Percentiles rank a stretch among this genome's conserved stretches.
These are phyloP conservation scores for Plutomurus gul DNA, from an alignment of 1,140 invertebrate species.

Conservation along the genomic window DNA sequence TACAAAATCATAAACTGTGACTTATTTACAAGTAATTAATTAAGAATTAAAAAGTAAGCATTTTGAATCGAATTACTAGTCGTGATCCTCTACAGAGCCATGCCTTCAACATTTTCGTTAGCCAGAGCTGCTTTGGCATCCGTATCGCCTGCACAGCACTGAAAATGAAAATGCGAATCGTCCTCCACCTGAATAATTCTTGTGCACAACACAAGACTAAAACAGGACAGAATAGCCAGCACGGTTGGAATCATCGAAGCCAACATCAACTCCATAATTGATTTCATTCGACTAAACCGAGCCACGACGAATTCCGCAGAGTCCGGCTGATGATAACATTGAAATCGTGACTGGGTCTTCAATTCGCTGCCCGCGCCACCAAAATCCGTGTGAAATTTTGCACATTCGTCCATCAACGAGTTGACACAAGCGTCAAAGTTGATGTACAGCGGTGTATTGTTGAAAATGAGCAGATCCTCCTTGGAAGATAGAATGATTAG, in stretches of 20 bases:
- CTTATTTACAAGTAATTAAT: too few relatives aligned
- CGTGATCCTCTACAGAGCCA: conserved; percentile 50
- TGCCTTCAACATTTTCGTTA: conserved; percentile 61
- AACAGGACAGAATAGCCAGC: conserved; percentile 79
- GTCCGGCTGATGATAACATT: conserved; percentile 73
- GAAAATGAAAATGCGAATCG: conserved; percentile 86
- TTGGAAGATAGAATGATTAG: too few relatives aligned
- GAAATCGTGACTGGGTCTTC: conserved; percentile 81
- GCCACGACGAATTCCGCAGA: conserved; percentile 72
- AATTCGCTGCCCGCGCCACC: conserved; percentile 85
- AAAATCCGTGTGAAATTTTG: conserved; percentile 77
- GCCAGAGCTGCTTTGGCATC: conserved; percentile 52
- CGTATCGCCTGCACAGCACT: conserved; percentile 69
- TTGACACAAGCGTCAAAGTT: conserved; percentile 89
- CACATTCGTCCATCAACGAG: conserved; percentile 82
- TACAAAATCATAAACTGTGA: too few relatives aligned
- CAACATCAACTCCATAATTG: conserved; percentile 78
- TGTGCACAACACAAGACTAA: conserved; percentile 82
- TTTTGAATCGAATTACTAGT: too few relatives aligned
- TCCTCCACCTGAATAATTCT: conserved; percentile 81
- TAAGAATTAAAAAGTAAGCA: too few relatives aligned
- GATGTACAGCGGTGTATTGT: conserved; percentile 80
- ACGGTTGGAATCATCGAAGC: conserved; percentile 78
- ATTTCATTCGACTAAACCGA: conserved; percentile 75
- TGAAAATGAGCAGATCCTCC: conserved; percentile 77